These are phyloP conservation scores for Spodoptera litura DNA, from an alignment of 1,140 invertebrate genomes.

Conservation along the genomic window DNA sequence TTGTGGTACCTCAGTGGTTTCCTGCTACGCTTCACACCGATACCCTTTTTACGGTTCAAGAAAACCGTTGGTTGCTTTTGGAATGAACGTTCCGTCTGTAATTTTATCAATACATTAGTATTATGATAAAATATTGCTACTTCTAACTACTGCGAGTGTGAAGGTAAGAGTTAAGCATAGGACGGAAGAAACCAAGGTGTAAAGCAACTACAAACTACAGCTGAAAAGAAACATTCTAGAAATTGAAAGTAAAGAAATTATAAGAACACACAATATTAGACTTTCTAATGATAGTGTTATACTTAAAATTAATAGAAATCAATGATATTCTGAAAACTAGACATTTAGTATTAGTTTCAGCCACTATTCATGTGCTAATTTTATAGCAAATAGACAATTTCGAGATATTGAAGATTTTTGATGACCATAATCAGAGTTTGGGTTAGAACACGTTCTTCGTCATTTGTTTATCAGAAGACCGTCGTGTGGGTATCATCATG, in stretches of 20 bases:
- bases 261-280: not conserved
- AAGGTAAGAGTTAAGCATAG: constrained; percentile 14
- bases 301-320: too few species aligned
- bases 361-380: too few species aligned
- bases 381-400: too few species aligned
- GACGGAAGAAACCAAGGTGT: constrained; percentile 1
- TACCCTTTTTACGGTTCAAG: constrained; percentile 95
- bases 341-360: too few species aligned
- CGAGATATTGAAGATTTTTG: not conserved
- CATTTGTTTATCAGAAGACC: constrained; percentile 84
- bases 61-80: constrained; percentile 99
- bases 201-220: constrained; percentile 6
- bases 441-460: constrained; percentile 79
- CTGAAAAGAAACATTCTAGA: constrained; percentile 1
- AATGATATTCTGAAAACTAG: too few species aligned
- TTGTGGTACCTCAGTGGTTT: constrained; percentile 95
- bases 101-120: constrained; percentile 58
- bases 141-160: constrained; percentile 34
- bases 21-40: constrained; percentile 87
- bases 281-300: not conserved
- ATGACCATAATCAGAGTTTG: constrained; percentile 70
- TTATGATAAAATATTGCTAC: not conserved
- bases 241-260: not conserved
- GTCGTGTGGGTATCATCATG: constrained; percentile 85
- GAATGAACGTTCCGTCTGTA: constrained; percentile 91